Evolutionary conservation across 2,888 invertebrate genomes (phyloP).

Genomic region (Andrena minutula): DNA sequence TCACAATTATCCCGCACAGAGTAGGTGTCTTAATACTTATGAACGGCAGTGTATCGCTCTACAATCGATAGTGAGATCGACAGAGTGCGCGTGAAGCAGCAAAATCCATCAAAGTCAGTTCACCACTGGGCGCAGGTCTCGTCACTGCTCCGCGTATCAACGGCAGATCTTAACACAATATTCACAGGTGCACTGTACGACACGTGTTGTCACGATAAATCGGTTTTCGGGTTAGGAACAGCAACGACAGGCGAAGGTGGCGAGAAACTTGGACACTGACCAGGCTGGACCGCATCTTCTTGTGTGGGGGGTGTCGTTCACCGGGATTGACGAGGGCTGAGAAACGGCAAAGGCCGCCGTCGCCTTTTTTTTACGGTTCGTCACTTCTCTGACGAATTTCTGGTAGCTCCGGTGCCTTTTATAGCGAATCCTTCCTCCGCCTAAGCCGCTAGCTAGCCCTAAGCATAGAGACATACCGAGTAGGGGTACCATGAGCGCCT

Average conservation of each 20-base stretch:
- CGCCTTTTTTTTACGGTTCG: constrained; percentile 69
- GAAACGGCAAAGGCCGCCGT: constrained; percentile 65
- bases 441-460: constrained; percentile 64
- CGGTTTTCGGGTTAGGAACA: too few relatives aligned
- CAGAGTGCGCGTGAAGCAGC: not conserved
- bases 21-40: too few relatives aligned
- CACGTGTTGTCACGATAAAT: not conserved
- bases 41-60: too few relatives aligned
- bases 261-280: constrained; percentile 66
- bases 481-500: constrained; percentile 66
- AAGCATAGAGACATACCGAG: constrained; percentile 67
- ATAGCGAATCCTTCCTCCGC: constrained; percentile 74
- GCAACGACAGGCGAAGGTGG: not conserved
- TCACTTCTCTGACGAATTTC: constrained; percentile 79
- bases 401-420: constrained; percentile 76
- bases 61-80: not conserved
- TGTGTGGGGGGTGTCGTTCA: constrained; percentile 39
- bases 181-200: constrained; percentile 48
- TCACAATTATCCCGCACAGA: too few relatives aligned
- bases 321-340: constrained; percentile 28
- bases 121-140: constrained; percentile 2
- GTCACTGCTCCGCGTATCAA: not conserved
- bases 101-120: not conserved
- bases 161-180: not conserved
- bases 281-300: constrained; percentile 71